Evolutionary conservation across 2,888 invertebrate genomes (phyloP).

Genomic region (Amphimallon solstitiale): DNA sequence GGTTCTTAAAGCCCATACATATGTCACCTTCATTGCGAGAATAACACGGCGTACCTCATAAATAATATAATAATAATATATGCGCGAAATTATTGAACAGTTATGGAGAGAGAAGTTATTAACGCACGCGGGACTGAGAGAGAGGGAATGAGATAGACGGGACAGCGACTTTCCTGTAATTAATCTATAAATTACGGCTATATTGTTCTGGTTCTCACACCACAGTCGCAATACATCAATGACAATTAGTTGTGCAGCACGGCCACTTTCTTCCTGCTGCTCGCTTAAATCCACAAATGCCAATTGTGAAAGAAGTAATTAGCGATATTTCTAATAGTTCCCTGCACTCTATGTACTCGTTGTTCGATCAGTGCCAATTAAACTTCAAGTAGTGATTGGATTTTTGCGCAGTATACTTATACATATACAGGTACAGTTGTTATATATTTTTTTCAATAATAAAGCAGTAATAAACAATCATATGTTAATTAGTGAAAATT

Average conservation of each 20-base stretch:
- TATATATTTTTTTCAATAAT: too few species aligned
- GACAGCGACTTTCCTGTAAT: slow-evolving; percentile 44
- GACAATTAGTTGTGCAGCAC: slow-evolving; percentile 44
- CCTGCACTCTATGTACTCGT: slow-evolving; percentile 40
- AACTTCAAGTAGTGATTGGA: slow-evolving; percentile 32
- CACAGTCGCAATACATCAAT: slow-evolving; percentile 48
- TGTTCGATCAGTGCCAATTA: slow-evolving; percentile 43
- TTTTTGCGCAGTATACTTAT: slow-evolving; percentile 4
- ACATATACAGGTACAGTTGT: background rate
- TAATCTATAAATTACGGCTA: slow-evolving; percentile 49
- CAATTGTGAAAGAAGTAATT: slow-evolving; percentile 48
- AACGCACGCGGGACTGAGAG: background rate
- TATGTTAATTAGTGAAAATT: too few species aligned
- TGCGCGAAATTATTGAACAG: slow-evolving; percentile 34
- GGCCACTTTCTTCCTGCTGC: slow-evolving; percentile 35
- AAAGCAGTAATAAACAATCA: too few species aligned
- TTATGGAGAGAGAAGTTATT: background rate
- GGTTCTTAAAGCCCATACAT: slow-evolving; percentile 24
- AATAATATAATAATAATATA: slow-evolving; percentile 36
- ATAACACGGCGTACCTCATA: slow-evolving; percentile 32
- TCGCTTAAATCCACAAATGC: slow-evolving; percentile 46
- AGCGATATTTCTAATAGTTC: slow-evolving; percentile 47
- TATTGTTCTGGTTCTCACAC: slow-evolving; percentile 50
- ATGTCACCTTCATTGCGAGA: slow-evolving; percentile 30
- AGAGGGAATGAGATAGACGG: slow-evolving; percentile 20